Evolutionary conservation across 2,113 vertebrate genomes (phyloP), one percentile per base, ranked within the genome.

Genomic region (Rhizomys pruinosus): DNA sequence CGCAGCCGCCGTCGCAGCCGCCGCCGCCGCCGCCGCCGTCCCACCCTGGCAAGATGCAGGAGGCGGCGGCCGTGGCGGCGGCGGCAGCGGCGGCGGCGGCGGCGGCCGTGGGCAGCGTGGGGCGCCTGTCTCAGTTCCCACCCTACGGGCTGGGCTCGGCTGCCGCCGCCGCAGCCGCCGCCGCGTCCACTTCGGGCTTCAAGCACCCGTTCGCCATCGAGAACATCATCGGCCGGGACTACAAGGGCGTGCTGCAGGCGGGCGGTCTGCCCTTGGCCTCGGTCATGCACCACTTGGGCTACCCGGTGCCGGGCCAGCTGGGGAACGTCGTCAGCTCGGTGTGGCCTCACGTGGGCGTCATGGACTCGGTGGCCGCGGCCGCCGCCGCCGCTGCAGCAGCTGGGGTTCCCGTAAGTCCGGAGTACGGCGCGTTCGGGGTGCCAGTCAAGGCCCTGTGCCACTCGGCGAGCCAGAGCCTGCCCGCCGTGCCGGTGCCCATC

Each of bases 121-220:
- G 99, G 25, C 98, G 99, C 19, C 97, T 99, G 73, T 99, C 99
- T 7, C 99, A 98, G 78, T 99, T 99, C 93, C 99, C 99, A 55
- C 98, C 97, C 80, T 98, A 98, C 34, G 97, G 98, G 19, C 84
- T 97, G 93, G 96, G 97, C 72, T 94, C 96, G 0, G 95, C 96
- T 0, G 97, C 96, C 25, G 97, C 97, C 5, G 97, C 68, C 64
- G 97, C 98, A 0, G 95, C 95, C 0, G 96, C 96, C 34, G 96
- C 97, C 2, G 97, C 71, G 90, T 97, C 98, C 42, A 91, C 98
- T 25, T 97, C 99, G 1, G 98, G 99, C 88, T 99, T 99, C 95
- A 99, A 99, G 94, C 99, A 99, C 88, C 99, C 99, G 1, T 99
- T 99, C 73, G 99, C 99, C 84, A 99, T 99, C 64, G 99, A 99